Evolutionary conservation across 2,113 vertebrate genomes (phyloP).

Genomic region (Megalops atlanticus): DNA sequence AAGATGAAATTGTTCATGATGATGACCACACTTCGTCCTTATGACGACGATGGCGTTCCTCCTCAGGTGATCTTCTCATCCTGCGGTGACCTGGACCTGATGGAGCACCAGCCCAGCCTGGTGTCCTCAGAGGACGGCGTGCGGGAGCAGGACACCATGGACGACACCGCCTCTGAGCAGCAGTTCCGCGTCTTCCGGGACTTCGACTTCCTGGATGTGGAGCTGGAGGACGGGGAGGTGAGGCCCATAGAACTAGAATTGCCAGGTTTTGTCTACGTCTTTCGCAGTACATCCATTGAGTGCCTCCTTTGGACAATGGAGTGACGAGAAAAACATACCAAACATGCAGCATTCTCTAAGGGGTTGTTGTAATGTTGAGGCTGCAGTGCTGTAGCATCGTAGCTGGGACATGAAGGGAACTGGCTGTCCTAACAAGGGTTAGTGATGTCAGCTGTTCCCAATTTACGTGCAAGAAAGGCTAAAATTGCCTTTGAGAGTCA

Average conservation of each 20-base stretch:
- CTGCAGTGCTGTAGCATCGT: not conserved
- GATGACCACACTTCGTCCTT: not conserved
- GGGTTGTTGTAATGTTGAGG: conserved; percentile 3
- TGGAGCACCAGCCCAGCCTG: conserved; percentile 90
- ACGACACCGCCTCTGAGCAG: conserved; percentile 95
- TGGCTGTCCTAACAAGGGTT: not conserved
- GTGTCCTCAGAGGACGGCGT: conserved; percentile 94
- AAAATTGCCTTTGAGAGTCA: not conserved
- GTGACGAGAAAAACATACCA: not conserved
- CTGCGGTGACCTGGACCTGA: conserved; percentile 94
- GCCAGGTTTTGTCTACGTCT: not conserved
- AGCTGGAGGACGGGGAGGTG: conserved; percentile 98
- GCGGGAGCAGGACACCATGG: conserved; percentile 90
- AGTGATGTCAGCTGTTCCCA: not conserved
- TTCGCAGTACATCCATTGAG: too few relatives aligned
- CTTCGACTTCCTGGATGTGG: conserved; percentile 98
- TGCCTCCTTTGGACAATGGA: too few relatives aligned
- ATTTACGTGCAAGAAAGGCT: not conserved
- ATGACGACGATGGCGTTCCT: not conserved
- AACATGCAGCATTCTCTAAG: conserved; percentile 41
- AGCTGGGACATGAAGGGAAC: not conserved
- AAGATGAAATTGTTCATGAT: not conserved
- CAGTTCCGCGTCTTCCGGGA: conserved; percentile 97
- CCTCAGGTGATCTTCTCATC: conserved; percentile 96
- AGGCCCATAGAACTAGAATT: not conserved